Percentiles rank a stretch among this genome's conserved stretches.
These are phyloP conservation scores for Zootermopsis nevadensis DNA, from an alignment of 2,888 invertebrate genomes.

Conservation along the genomic window DNA sequence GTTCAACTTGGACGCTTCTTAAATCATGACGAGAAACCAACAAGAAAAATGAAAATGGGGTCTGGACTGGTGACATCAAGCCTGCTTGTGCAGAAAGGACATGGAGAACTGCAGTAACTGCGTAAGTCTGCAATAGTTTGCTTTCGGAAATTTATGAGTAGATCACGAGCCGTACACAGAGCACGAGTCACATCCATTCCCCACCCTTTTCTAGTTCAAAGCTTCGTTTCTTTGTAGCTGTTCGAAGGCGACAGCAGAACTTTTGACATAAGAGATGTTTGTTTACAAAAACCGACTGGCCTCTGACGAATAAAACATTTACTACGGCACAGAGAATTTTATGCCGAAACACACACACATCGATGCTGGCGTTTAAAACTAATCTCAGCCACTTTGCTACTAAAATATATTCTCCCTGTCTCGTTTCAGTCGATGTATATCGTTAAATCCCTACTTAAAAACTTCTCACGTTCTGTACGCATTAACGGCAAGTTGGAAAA, in stretches of 20 bases:
- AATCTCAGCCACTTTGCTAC: no score
- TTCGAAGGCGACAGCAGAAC: not conserved
- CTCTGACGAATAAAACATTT: not conserved
- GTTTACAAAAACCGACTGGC: slow-evolving; percentile 7
- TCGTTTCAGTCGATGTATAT: no score
- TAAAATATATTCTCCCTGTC: no score
- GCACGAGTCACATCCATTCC: not conserved
- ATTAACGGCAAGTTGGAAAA: no score
- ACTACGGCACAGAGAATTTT: no score
- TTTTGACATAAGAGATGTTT: slow-evolving; percentile 24
- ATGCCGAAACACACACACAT: no score
- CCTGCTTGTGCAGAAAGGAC: not conserved
- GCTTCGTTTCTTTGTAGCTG: not conserved
- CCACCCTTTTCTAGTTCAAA: not conserved
- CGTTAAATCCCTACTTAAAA: no score
- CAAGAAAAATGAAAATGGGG: not conserved
- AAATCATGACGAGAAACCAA: not conserved
- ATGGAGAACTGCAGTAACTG: no score
- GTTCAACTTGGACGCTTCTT: slow-evolving; percentile 3
- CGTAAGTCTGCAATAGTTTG: not conserved
- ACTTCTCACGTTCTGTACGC: no score
- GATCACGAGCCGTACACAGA: not conserved
- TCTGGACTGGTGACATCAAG: not conserved
- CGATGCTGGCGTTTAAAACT: no score
- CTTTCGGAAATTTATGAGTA: slow-evolving; percentile 12